phyloP scores from a whole-genome alignment of 1,140 invertebrate species.

The Drosophila pseudoobscura region DNA sequence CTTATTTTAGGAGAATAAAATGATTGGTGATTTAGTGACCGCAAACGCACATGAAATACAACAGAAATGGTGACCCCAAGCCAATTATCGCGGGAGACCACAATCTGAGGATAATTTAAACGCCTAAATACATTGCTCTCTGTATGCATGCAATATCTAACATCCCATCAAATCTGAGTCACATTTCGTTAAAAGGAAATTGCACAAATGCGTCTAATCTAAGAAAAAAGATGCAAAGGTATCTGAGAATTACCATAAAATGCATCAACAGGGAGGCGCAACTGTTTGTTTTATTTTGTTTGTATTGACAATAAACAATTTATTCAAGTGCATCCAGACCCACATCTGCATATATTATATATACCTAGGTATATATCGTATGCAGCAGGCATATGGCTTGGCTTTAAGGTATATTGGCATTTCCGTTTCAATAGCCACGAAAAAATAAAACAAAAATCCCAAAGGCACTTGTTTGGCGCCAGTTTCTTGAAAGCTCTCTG shows the following conservation, averaged over 20 bases:
- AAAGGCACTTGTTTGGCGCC: conserved; percentile 63
- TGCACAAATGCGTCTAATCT: conserved; percentile 32
- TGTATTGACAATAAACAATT: conserved; percentile 49
- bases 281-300: conserved; percentile 38
- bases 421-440: conserved; percentile 54
- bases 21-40: background rate
- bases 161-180: conserved; percentile 21
- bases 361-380: conserved; percentile 7
- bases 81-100: background rate
- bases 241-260: conserved; percentile 38
- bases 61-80: background rate
- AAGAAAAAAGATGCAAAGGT: conserved; percentile 44
- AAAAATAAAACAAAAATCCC: conserved; percentile 1
- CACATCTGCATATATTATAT: conserved; percentile 4
- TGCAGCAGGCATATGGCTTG: conserved; percentile 31
- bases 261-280: conserved; percentile 24
- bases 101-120: conserved; percentile 1
- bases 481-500: conserved; percentile 27
- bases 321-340: conserved; percentile 37
- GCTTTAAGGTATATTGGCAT: conserved; percentile 54
- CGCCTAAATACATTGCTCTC: background rate
- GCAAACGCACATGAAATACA: background rate
- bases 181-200: conserved; percentile 12
- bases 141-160: background rate
- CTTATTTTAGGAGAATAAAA: too few species aligned